Conservation (phyloP, 2,797 vertebrate genomes). For the Falco biarmicus region DNA sequence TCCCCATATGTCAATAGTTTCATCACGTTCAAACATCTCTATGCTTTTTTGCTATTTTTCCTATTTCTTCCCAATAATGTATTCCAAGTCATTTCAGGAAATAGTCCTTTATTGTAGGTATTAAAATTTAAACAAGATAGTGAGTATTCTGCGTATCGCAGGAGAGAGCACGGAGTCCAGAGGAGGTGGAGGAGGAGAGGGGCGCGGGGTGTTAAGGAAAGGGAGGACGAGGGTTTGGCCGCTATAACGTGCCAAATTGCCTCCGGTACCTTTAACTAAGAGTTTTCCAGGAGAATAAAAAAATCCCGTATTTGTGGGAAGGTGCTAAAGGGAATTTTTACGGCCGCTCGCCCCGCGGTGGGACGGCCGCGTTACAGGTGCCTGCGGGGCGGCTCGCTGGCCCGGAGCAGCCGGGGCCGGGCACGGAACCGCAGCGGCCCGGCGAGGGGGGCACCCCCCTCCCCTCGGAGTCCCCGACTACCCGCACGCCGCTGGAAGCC, state of each 20-base stretch:
- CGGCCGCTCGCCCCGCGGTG: rapidly evolving
- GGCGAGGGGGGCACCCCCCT: too few relatives aligned
- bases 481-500: too few relatives aligned
- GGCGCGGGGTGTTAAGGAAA: too few relatives aligned
- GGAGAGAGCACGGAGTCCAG: rapidly evolving
- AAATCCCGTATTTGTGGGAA: rapidly evolving
- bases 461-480: too few relatives aligned
- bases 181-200: not conserved
- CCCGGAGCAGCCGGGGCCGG: too few relatives aligned
- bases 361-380: too few relatives aligned
- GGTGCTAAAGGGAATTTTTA: rapidly evolving
- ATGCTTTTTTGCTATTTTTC: not conserved
- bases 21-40: not conserved
- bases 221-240: rapidly evolving
- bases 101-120: rapidly evolving
- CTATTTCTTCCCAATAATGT: not conserved
- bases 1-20: not conserved
- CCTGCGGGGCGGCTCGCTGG: too few relatives aligned
- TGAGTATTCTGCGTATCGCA: rapidly evolving
- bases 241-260: rapidly evolving
- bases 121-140: rapidly evolving
- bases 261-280: rapidly evolving
- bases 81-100: slow-evolving; percentile 13
- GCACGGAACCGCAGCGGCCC: too few relatives aligned
- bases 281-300: not conserved